Conservation (phyloP, 2,888 invertebrate species). For the Chirona hameri region DNA sequence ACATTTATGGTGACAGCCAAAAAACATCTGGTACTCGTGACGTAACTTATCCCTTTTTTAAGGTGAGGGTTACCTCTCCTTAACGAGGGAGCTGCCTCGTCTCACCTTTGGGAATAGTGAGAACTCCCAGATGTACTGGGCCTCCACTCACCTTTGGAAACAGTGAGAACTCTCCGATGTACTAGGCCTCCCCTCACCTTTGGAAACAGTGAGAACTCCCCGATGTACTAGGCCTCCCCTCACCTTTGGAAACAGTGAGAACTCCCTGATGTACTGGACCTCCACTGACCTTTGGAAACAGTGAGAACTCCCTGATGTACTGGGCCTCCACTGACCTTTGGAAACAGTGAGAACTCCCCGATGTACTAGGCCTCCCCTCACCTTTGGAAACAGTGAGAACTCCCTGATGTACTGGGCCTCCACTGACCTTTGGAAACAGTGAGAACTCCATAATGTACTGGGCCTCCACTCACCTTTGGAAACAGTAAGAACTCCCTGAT, state of each 20-base stretch:
- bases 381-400: no score
- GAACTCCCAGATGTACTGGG: no score
- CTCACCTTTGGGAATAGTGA: no score
- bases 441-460: constrained; percentile 32
- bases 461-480: constrained; percentile 70
- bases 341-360: constrained; percentile 84
- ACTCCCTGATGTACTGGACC: no score
- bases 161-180: not conserved
- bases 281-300: not conserved
- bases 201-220: constrained; percentile 85
- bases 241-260: no score
- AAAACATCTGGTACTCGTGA: no score
- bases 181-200: constrained; percentile 62
- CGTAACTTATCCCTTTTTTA: no score
- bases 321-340: constrained; percentile 66
- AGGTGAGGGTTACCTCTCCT: no score
- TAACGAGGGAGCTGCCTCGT: no score
- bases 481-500: constrained; percentile 85
- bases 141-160: not conserved
- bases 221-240: constrained; percentile 83
- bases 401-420: no score
- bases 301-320: not conserved
- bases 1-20: no score
- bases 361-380: constrained; percentile 84
- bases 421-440: not conserved